These are phyloP conservation scores for Microtus montanus DNA, from an alignment of 2,113 vertebrate genomes.

Conservation along the genomic window DNA sequence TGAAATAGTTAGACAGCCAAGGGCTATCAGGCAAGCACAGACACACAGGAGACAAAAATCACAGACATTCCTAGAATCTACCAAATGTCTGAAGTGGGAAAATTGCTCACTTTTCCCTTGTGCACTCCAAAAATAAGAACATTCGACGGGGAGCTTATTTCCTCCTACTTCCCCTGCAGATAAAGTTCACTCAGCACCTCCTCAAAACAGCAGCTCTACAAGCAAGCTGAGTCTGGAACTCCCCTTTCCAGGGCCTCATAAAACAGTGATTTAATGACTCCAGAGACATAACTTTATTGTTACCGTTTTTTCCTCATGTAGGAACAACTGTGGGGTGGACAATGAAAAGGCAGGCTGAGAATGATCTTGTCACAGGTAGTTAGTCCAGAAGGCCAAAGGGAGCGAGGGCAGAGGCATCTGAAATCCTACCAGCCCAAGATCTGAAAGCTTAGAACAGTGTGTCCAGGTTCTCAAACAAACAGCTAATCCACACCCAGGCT, in stretches of 20 bases:
- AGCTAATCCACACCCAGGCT: neutral
- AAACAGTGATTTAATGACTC: slow-evolving; percentile 72
- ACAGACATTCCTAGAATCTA: neutral
- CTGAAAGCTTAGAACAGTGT: neutral
- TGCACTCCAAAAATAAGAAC: slow-evolving; percentile 56
- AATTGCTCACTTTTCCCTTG: neutral
- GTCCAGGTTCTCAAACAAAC: neutral
- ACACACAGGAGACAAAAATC: neutral
- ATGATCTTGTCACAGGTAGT: neutral
- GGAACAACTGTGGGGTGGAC: slow-evolving; percentile 55
- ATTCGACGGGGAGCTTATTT: neutral
- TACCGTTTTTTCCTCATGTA: slow-evolving; percentile 61
- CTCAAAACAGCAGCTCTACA: slow-evolving; percentile 58
- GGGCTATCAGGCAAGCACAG: neutral
- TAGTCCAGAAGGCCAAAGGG: slow-evolving; percentile 24
- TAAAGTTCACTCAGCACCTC: slow-evolving; percentile 45
- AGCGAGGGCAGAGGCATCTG: neutral
- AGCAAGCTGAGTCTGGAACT: slow-evolving; percentile 70
- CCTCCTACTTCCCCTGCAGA: slow-evolving; percentile 20
- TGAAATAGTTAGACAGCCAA: neutral
- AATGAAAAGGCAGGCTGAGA: slow-evolving; percentile 38
- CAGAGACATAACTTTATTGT: slow-evolving; percentile 72
- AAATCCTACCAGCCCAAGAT: neutral
- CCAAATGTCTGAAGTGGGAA: neutral
- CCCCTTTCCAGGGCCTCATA: slow-evolving; percentile 74